These are phyloP conservation scores for Capra hircus DNA, from an alignment of 2,113 vertebrate species.

Conservation along the genomic window DNA sequence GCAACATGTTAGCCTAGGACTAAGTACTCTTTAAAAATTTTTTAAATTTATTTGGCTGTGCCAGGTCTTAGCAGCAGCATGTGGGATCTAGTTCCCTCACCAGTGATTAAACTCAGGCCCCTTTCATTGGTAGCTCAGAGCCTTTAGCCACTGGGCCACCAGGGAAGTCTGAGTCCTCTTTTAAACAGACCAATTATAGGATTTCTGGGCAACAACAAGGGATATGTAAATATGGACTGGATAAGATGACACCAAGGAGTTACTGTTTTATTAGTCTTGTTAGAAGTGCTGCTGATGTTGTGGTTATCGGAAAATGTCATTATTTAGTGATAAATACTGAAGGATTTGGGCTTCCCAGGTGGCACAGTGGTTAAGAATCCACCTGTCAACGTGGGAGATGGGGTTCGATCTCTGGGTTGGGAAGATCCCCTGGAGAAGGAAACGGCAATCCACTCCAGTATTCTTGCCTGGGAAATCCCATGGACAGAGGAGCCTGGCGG, in stretches of 20 bases:
- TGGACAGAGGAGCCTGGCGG: neutral
- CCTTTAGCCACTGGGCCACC: neutral
- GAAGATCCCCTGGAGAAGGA: neutral
- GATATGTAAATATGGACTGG: neutral
- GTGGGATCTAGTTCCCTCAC: neutral
- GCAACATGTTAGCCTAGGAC: neutral
- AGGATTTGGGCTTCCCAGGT: neutral
- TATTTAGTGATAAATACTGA: neutral
- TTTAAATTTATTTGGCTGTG: neutral
- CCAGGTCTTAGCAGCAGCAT: neutral
- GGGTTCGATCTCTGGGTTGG: neutral
- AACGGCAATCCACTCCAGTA: neutral
- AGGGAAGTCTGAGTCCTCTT: neutral
- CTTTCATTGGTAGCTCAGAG: neutral
- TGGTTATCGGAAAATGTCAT: neutral
- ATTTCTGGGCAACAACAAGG: neutral
- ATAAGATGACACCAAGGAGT: neutral
- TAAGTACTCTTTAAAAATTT: neutral
- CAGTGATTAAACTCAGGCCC: neutral
- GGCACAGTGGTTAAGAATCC: neutral
- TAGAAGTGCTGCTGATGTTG: neutral
- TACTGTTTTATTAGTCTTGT: neutral
- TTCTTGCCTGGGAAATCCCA: neutral
- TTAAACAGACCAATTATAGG: neutral
- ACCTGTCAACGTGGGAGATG: neutral